These are phyloP conservation scores for Dipodomys merriami DNA, from an alignment of 2,113 vertebrate genomes.

Conservation along the genomic window DNA sequence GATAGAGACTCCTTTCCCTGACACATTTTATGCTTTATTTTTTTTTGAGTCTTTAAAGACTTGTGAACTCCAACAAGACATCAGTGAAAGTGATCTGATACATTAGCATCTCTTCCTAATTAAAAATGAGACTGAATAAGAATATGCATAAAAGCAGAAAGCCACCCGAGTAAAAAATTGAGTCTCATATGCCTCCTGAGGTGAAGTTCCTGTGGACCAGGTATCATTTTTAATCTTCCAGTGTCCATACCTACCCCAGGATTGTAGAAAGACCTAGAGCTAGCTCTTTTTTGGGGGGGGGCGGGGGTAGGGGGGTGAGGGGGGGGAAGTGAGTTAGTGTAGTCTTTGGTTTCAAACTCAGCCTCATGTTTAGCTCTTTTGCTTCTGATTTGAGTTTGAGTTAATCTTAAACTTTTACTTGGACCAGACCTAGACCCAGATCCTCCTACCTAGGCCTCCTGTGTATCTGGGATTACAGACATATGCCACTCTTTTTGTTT, in stretches of 20 bases:
- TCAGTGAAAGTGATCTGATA: background rate
- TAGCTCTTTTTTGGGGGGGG: background rate
- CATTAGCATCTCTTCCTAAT: slow-evolving; percentile 27
- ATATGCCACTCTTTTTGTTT: too few relatives aligned
- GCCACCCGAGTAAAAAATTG: background rate
- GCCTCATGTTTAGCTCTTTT: too few relatives aligned
- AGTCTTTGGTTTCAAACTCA: too few relatives aligned
- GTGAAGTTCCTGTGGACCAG: background rate
- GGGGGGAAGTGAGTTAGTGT: too few relatives aligned
- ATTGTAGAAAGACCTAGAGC: background rate
- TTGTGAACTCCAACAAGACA: background rate
- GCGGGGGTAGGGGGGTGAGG: too few relatives aligned
- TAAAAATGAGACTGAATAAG: slow-evolving; percentile 18
- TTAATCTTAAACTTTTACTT: too few relatives aligned
- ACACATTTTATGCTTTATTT: background rate
- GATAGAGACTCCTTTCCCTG: background rate
- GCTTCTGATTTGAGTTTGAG: too few relatives aligned
- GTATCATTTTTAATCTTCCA: background rate
- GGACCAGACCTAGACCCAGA: too few relatives aligned
- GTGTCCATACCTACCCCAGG: background rate
- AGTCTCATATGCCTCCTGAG: background rate
- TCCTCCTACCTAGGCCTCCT: too few relatives aligned
- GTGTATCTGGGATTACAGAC: too few relatives aligned
- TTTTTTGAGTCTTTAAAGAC: slow-evolving; percentile 14
- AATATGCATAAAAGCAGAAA: background rate